Base-by-base conservation (phyloP, 2,113 vertebrate genomes). In the Paradoxurus hermaphroditus region DNA sequence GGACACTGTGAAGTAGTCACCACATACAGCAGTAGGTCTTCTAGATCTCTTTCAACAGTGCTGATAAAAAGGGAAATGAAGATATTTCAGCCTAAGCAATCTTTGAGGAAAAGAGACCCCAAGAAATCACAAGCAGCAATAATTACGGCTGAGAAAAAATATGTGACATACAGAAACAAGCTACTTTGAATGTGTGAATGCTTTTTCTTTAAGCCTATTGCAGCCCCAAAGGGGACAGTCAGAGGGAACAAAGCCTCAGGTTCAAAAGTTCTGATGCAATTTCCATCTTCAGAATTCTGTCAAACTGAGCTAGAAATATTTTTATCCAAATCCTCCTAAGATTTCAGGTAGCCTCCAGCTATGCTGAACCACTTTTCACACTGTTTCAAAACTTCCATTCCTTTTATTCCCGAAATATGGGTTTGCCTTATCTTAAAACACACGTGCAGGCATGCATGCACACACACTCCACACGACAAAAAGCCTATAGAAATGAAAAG, bases 301-400 rank as follows among this genome's bases (percentile, higher is more conserved):
- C 91, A 97, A 56, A 95, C 96, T 44, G 83, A 95, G 83, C 41
- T 92, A 29, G 56, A 95, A 95, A 87, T 97, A 96, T 97, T 98
- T 97, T 95, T 97, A 92, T 95, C 81, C 86, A 77, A 97, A 98
- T 94, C 59, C 91, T 97, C 91, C 90, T 90, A 96, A 96, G 95
- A 96, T 86, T 95, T 92, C 84, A 92, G 78, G 92, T 97, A 96
- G 87, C 96, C 95, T 95, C 90, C 86, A 98, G 96, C 96, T 97
- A 96, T 39, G 87, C 46, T 87, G 81, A 97, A 89, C 86, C 62
- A 90, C 91, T 96, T 94, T 94, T 90, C 75, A 96, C 29, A 83
- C 11, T 10, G 65, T 88, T 97, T 94, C 96, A 97, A 98, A 82
- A 72, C 86, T 83, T 90, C 73, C 79, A 85, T 96, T 84, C 73